A percentile compares a stretch with the other conserved stretches of the same genome.
Conservation (phyloP, 2,113 vertebrate species). For the Myrmecophaga tridactyla region DNA sequence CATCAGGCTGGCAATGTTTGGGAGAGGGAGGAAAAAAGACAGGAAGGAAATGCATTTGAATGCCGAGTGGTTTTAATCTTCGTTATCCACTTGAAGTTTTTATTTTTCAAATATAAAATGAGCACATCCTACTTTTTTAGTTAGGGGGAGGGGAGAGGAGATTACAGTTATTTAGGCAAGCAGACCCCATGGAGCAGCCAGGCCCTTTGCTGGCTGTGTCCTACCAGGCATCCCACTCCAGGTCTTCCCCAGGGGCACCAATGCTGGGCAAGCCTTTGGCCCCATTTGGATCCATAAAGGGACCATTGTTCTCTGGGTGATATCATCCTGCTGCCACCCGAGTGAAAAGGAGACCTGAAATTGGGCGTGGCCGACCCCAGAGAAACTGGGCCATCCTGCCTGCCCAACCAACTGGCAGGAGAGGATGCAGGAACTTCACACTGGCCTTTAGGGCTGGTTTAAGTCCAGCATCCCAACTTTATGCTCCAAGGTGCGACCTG, state of each 20-base stretch:
- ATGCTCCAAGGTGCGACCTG: neutral
- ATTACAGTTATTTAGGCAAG: neutral
- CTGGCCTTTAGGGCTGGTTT: neutral
- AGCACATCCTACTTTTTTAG: neutral
- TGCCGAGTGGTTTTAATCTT: neutral
- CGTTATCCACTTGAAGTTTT: neutral
- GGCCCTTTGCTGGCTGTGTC: neutral
- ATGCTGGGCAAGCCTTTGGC: neutral
- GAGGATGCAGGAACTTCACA: neutral
- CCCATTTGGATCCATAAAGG: conserved; percentile 20
- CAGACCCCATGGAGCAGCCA: neutral
- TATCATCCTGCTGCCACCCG: conserved; percentile 47
- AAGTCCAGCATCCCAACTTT: neutral
- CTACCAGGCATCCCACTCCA: neutral
- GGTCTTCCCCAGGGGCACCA: conserved; percentile 35
- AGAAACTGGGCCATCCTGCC: neutral
- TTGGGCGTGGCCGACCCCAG: neutral
- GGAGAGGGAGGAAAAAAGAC: neutral
- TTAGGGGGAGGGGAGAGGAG: neutral
- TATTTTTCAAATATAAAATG: neutral
- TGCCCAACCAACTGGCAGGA: accelerated
- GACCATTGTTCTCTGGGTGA: conserved; percentile 64
- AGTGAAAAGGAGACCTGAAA: conserved; percentile 18
- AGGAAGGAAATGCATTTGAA: neutral
- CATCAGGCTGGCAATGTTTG: neutral